Conservation (phyloP, 2,113 vertebrate species). For the Panthera leo region DNA sequence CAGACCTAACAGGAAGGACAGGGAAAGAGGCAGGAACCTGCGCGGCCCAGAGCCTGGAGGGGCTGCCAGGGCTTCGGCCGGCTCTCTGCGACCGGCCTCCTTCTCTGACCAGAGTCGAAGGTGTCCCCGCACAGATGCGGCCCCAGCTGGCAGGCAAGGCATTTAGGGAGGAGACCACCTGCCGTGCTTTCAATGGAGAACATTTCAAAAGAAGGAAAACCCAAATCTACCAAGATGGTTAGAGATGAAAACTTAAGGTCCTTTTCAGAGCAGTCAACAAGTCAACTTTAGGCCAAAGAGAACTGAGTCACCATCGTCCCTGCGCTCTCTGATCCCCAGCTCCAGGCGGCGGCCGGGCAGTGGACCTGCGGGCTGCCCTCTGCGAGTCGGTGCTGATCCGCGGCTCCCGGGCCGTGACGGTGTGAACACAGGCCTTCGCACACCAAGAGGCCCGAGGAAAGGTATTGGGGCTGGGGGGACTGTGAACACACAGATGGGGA, state of each 20-base stretch:
- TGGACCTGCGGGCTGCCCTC: background rate
- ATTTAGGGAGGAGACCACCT: background rate
- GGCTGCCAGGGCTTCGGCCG: background rate
- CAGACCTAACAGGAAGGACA: background rate
- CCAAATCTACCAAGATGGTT: background rate
- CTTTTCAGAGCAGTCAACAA: background rate
- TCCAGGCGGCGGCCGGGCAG: rapidly evolving
- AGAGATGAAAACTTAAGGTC: background rate
- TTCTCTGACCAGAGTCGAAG: background rate
- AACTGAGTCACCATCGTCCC: background rate
- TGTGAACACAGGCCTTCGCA: background rate
- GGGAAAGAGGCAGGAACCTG: background rate
- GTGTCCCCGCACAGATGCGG: rapidly evolving
- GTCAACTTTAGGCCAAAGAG: background rate
- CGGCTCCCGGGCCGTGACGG: background rate
- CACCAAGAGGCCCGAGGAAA: background rate
- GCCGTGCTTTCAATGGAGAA: background rate
- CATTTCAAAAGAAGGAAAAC: background rate
- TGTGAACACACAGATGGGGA: background rate
- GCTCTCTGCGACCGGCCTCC: background rate
- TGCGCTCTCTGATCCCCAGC: background rate
- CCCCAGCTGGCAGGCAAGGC: background rate
- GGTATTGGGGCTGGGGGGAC: background rate
- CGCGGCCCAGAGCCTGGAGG: background rate
- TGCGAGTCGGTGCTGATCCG: rapidly evolving